Evolutionary conservation across 1,140 invertebrate species (phyloP), one percentile per base, ranked within the genome.

Genomic region (Nixonia krombeini): DNA sequence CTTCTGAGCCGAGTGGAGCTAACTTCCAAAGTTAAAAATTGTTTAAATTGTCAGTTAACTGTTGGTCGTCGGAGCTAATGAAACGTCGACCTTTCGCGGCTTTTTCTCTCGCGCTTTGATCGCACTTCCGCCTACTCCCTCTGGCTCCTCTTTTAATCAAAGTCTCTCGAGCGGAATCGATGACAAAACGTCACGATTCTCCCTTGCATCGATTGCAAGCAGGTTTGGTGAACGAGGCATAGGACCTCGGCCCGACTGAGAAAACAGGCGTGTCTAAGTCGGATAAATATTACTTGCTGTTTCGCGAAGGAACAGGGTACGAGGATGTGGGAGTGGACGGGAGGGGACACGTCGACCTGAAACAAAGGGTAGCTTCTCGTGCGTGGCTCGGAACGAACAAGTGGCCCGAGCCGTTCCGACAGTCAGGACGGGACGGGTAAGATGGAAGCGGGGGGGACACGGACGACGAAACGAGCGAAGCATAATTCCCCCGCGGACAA

Each of bases 11-110:
- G 79, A 70, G 51, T 69, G 55, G 56, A 62, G 33, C 53, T 37
- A 74, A 78, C 63, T 78, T 78, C 70, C 70, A 50, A 80, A 82
- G 73, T 83, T 83, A 83, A 82, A 82, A 83, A 83, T 82, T 83
- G 80, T 78, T 82, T 75, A 81, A 83, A 82, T 82, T 81, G 80
- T 83, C 79, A 79, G 75, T 80, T 83, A 81, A 83, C 79, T 78
- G 76, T 78, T 78, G 79, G 78, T 77, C 78, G 77, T 68, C 73
- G 76, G 72, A 75, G 78, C 75, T 82, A 83, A 83, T 83, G 78
- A 81, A 83, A 80, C 79, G 74, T 78, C 63, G 74, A 78, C 66
- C 64, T 49, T 66, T 73, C 64, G 71, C 53, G 52, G 62, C 68
- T 70, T 67, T 61, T 66, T 41, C 23, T 42, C 33, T 16, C 23